Evolutionary conservation across 1,140 invertebrate species (phyloP).

Genomic region (Venustaconcha ellipsiformis): DNA sequence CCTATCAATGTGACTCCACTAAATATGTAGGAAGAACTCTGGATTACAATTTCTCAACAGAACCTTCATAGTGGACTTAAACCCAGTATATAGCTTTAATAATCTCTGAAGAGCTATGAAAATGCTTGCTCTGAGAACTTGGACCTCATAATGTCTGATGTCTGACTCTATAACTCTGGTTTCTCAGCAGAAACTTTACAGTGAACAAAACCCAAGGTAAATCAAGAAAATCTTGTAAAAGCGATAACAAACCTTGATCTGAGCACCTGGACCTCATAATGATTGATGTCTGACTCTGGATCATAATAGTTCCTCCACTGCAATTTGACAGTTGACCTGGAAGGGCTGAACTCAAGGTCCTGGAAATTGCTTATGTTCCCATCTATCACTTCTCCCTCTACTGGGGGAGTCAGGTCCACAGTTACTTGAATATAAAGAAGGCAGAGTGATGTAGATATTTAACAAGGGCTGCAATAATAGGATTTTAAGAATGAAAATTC

Average conservation of each 20-base stretch:
- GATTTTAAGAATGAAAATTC: too few relatives aligned
- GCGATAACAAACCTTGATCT: constrained; percentile 3
- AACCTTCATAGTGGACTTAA: too few relatives aligned
- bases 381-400: constrained; percentile 31
- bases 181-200: too few relatives aligned
- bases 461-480: too few relatives aligned
- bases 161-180: constrained; percentile 9
- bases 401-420: constrained; percentile 38
- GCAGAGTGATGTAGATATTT: too few relatives aligned
- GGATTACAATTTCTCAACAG: too few relatives aligned
- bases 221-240: too few relatives aligned
- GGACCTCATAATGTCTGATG: constrained; percentile 14
- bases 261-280: constrained; percentile 5
- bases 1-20: too few relatives aligned
- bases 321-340: constrained; percentile 13
- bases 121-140: constrained; percentile 7
- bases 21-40: too few relatives aligned
- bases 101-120: too few relatives aligned
- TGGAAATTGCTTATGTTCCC: constrained; percentile 7
- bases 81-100: too few relatives aligned
- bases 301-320: constrained; percentile 34
- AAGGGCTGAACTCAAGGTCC: constrained; percentile 24
- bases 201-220: too few relatives aligned
- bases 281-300: constrained; percentile 26
- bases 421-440: constrained; percentile 12